Base-by-base conservation (phyloP, 2,888 invertebrate species). In the Ernsta delagoae region DNA sequence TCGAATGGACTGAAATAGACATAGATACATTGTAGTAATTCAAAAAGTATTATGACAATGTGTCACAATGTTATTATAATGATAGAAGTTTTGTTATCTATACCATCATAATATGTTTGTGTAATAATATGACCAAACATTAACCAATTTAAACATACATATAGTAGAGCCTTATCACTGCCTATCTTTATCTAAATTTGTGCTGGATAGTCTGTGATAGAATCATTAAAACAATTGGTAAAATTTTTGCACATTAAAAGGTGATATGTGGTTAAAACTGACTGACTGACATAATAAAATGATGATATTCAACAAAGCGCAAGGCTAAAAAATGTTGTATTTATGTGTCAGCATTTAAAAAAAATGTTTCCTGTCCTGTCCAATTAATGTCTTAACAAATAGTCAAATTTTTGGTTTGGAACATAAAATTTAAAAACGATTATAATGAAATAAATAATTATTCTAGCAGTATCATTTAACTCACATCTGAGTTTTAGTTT, bases 121-220 rank as follows among this genome's bases (percentile, higher is more conserved):
- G 11, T 39, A 68, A 68, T 68, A 63, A 68, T 68, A 31, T 68
- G 62, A 57, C 12, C 68, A 68, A 68, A 68, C 68, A 63, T 50
- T 57, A 62, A 63, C 48, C 41, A 57, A 41, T 41, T 57, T 24
- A 24, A 16, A 31, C 43, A 57, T 16, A 31, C 43, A 57, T 16
- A 3, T 7, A 6, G 16, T 8, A 24, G 57, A 45, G 12, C 56
- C n/a, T 9, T 31, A 8, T 62, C 48, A 12, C 61, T 68, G 39
- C 45, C 57, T 48, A 36, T 50, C 56, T 48, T 62, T 50, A 48
- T 31, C 6, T 24, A 31, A 31, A 64, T 36, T 39, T 8, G 34
- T 11, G 39, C 16, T 34, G 31, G 57, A 68, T 16, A 59, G 62
- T 41, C n/a, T 48, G 50, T 39, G 16, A 54, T 48, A 60, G 39